These are phyloP conservation scores for Triplophysa yarkandensis DNA, from an alignment of 2,797 vertebrate genomes.

Conservation along the genomic window DNA sequence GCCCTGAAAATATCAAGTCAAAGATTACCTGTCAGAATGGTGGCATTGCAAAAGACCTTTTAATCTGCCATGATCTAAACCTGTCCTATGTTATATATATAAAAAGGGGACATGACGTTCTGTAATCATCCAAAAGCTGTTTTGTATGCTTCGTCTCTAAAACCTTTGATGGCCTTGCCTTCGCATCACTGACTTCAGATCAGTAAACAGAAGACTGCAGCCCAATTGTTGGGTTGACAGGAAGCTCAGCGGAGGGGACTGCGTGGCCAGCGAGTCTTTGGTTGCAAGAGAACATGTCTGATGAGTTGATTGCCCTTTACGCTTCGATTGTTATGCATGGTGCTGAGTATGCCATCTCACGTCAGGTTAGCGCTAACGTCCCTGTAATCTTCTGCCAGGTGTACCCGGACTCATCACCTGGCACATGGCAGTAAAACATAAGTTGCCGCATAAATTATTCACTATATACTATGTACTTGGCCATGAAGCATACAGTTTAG, in stretches of 20 bases:
- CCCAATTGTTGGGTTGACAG: not conserved
- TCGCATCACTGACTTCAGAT: not conserved
- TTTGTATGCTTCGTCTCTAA: not conserved
- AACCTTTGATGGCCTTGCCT: not conserved
- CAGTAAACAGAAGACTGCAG: not conserved
- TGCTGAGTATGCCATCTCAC: conserved; percentile 21
- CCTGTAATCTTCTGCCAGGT: conserved; percentile 38
- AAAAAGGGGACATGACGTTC: not conserved
- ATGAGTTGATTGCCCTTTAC: conserved; percentile 25
- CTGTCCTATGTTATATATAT: not conserved
- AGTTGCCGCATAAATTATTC: not conserved
- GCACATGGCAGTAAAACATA: conserved; percentile 13
- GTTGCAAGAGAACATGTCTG: conserved; percentile 15
- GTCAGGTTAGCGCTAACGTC: conserved; percentile 16
- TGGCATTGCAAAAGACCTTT: not conserved
- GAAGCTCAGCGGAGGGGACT: conserved; percentile 12
- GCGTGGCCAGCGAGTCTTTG: not conserved
- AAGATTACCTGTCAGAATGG: not conserved
- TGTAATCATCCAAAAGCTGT: not conserved
- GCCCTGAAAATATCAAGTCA: not conserved
- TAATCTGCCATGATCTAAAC: not conserved
- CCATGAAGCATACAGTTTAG: not conserved
- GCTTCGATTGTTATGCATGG: conserved; percentile 38
- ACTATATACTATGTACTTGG: not conserved
- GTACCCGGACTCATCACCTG: conserved; percentile 28